Evolutionary conservation across 2,888 invertebrate species (phyloP).

Genomic region (Drosophila mulleri): DNA sequence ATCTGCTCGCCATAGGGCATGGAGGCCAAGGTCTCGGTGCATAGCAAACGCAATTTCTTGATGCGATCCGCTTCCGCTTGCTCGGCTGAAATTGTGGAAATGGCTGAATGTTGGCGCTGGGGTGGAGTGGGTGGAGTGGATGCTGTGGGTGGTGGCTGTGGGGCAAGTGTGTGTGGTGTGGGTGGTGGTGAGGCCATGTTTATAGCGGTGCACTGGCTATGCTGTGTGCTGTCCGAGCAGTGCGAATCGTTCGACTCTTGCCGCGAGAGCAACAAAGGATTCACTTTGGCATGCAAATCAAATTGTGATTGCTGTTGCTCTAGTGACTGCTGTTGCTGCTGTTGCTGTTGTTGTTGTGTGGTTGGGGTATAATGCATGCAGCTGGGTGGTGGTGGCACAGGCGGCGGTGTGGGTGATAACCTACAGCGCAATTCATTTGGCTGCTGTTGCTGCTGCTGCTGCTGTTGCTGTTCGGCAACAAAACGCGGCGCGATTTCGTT

Average conservation of each 20-base stretch:
- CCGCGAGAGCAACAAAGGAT: constrained; percentile 78
- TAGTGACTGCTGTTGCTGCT: background rate
- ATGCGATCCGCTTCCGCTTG: constrained; percentile 81
- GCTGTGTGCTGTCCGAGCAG: constrained; percentile 87
- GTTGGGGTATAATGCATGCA: constrained; percentile 41
- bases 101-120: constrained; percentile 28
- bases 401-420: constrained; percentile 60
- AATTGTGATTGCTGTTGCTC: background rate
- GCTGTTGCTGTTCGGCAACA: background rate
- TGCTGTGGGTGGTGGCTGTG: constrained; percentile 17
- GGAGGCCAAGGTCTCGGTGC: constrained; percentile 88
- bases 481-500: constrained; percentile 8
- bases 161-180: constrained; percentile 16
- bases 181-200: constrained; percentile 73
- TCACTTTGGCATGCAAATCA: constrained; percentile 19
- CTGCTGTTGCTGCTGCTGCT: constrained; percentile 7
- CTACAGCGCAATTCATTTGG: constrained; percentile 33
- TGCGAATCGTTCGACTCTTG: constrained; percentile 88
- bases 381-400: constrained; percentile 64
- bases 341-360: background rate
- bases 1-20: constrained; percentile 90
- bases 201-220: constrained; percentile 89
- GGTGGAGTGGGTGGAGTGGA: constrained; percentile 25
- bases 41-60: constrained; percentile 88
- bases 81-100: constrained; percentile 60